Evolutionary conservation across 2,113 vertebrate species (phyloP).

Genomic region (Atherinomorus stipes): DNA sequence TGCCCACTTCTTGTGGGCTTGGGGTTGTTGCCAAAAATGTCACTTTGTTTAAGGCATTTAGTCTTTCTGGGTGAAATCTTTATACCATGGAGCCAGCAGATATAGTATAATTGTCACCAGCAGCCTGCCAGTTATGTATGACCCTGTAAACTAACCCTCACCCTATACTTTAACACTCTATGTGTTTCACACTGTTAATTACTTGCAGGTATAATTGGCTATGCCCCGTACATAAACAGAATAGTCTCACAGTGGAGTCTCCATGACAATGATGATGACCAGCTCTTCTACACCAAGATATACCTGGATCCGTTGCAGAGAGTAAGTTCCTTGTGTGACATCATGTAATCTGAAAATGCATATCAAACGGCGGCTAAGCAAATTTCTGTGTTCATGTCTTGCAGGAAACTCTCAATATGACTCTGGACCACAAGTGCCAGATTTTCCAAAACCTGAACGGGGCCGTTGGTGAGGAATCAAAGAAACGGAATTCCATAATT

Average conservation of each 20-base stretch:
- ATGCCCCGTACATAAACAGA: conserved; percentile 86
- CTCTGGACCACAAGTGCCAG: conserved; percentile 94
- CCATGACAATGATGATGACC: conserved; percentile 97
- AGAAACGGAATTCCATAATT: conserved; percentile 13
- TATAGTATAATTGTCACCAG: conserved; percentile 56
- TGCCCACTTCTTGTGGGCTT: conserved; percentile 42
- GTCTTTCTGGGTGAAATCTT: conserved; percentile 9
- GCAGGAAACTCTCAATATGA: conserved; percentile 92
- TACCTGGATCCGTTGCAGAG: conserved; percentile 90
- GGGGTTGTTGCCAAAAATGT: conserved; percentile 56
- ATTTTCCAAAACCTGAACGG: conserved; percentile 98
- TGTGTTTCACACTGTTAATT: conserved; percentile 57
- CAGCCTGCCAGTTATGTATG: conserved; percentile 33
- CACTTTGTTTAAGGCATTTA: conserved; percentile 37
- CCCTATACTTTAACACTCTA: conserved; percentile 43
- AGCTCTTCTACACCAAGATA: conserved; percentile 98
- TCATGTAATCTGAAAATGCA: conserved; percentile 16
- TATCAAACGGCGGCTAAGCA: not conserved
- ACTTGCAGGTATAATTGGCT: conserved; percentile 93
- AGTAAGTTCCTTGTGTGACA: conserved; percentile 59
- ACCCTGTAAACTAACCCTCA: conserved; percentile 54
- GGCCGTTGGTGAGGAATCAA: conserved; percentile 88
- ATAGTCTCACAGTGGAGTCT: conserved; percentile 93
- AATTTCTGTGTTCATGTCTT: conserved; percentile 45
- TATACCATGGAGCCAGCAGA: conserved; percentile 27